phyloP scores from a whole-genome alignment of 2,797 vertebrate genomes.

The Sebastiscus albofasciatus region DNA sequence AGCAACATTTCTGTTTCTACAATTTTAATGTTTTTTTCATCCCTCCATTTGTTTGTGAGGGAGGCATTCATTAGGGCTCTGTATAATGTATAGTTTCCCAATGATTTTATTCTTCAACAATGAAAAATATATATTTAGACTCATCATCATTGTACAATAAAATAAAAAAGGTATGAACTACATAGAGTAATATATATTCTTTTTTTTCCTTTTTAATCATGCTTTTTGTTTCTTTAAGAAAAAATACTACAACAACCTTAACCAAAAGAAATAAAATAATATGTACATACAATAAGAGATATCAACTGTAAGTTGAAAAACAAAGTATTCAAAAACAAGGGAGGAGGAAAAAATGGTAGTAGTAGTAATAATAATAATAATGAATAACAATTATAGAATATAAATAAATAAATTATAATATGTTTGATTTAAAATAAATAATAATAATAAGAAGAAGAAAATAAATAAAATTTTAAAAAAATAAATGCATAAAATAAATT shows the following conservation, averaged over 20 bases:
- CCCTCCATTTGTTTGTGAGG: neutral
- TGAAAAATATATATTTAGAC: neutral
- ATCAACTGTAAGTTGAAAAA: too few relatives aligned
- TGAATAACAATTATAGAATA: too few relatives aligned
- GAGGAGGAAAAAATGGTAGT: too few relatives aligned
- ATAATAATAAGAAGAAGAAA: accelerated
- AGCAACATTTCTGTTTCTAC: neutral
- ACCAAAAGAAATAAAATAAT: too few relatives aligned
- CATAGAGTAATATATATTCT: neutral
- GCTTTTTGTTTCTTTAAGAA: too few relatives aligned
- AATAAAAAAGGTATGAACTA: neutral
- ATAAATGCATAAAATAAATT: too few relatives aligned
- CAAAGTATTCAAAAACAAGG: neutral
- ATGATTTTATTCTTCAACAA: neutral
- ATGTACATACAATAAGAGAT: too few relatives aligned
- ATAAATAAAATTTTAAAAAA: too few relatives aligned
- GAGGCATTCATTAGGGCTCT: neutral
- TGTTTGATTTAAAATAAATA: too few relatives aligned
- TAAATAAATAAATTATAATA: neutral
- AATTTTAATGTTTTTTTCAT: neutral
- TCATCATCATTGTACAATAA: neutral
- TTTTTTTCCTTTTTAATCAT: too few relatives aligned
- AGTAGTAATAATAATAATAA: too few relatives aligned
- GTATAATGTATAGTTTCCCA: neutral
- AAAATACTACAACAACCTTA: too few relatives aligned